Conservation (phyloP, 2,888 invertebrate species). For the Drosophila kambysellisi region DNA sequence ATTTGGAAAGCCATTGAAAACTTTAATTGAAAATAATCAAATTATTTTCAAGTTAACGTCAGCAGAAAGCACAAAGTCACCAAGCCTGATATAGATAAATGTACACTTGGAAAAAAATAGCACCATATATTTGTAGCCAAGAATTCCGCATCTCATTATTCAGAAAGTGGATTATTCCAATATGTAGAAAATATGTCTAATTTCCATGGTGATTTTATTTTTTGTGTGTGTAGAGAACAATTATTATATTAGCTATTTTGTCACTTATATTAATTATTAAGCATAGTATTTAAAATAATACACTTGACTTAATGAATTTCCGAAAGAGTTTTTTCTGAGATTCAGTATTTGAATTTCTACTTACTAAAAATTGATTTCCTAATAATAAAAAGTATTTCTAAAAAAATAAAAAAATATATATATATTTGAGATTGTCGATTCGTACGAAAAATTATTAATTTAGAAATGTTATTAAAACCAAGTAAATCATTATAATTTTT, state of each 20-base stretch:
- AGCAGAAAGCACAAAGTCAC: constrained; percentile 63
- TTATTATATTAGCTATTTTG: not conserved
- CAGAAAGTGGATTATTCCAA: not conserved
- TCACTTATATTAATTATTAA: not conserved
- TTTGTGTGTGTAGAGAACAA: accelerated
- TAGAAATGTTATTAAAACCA: not conserved
- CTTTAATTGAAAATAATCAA: constrained; percentile 81
- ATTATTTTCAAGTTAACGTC: constrained; percentile 81
- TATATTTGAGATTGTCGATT: not conserved
- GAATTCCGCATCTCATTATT: not conserved
- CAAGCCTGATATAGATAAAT: constrained; percentile 21
- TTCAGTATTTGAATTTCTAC: not conserved
- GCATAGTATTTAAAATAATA: not conserved
- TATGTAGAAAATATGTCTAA: not conserved
- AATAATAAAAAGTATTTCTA: not conserved
- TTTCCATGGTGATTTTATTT: not conserved
- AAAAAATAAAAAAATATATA: not conserved
- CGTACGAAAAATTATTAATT: too few relatives aligned
- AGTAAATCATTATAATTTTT: not conserved
- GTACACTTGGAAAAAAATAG: not conserved
- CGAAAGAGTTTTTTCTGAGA: not conserved
- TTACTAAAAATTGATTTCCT: not conserved
- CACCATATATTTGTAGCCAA: not conserved
- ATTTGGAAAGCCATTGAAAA: constrained; percentile 59
- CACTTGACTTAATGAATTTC: not conserved